Conservation (phyloP, 2,113 vertebrate genomes). For the Corythaeola cristata region DNA sequence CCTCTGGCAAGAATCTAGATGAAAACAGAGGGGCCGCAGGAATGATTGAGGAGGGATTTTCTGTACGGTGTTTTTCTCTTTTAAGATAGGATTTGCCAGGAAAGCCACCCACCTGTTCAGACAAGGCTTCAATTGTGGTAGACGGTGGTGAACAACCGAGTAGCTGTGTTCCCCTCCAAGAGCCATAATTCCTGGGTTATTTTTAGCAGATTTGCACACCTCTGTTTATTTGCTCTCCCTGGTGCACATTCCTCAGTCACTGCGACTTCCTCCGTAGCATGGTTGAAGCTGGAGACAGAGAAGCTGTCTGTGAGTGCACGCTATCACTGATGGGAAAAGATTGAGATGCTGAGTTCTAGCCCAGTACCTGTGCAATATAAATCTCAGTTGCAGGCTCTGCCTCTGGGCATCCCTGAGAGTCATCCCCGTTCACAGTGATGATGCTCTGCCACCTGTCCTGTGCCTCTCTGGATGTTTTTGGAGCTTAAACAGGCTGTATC, state of each 20-base stretch:
- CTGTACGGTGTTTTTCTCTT: background rate
- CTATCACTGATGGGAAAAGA: background rate
- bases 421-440: background rate
- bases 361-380: background rate
- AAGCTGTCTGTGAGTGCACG: background rate
- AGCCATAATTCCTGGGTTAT: slow-evolving; percentile 7
- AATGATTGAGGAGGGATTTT: slow-evolving; percentile 41
- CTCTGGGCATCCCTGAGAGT: background rate
- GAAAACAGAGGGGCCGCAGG: slow-evolving; percentile 30
- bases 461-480: background rate
- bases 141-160: background rate
- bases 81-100: slow-evolving; percentile 9
- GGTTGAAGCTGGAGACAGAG: background rate
- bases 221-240: slow-evolving; percentile 65
- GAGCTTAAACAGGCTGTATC: background rate
- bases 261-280: background rate
- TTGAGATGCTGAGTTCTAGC: background rate
- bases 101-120: slow-evolving; percentile 67
- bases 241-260: slow-evolving; percentile 43
- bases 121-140: slow-evolving; percentile 59
- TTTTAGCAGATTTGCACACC: slow-evolving; percentile 65
- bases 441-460: background rate
- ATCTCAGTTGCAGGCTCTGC: background rate
- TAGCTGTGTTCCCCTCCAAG: slow-evolving; percentile 30
- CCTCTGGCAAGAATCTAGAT: slow-evolving; percentile 52